A percentile compares a stretch with the other conserved stretches of the same genome.
phyloP scores from a whole-genome alignment of 1,140 invertebrate genomes.

The Wiebesia pumilae region DNA sequence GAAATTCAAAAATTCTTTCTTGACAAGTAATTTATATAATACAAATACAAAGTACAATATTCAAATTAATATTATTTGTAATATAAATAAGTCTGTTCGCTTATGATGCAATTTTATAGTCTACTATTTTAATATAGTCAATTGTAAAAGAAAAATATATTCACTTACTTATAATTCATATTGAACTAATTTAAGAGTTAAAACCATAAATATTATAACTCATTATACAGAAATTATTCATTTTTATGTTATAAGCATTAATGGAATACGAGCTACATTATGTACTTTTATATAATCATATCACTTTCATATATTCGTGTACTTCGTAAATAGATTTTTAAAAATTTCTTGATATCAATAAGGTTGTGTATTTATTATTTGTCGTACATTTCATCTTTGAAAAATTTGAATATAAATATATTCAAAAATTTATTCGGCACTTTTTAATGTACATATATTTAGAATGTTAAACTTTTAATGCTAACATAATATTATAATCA shows the following conservation, averaged over 20 bases:
- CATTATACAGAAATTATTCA: neutral
- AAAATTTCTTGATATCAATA: too few relatives aligned
- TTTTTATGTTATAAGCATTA: neutral
- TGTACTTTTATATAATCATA: neutral
- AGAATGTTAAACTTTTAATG: too few relatives aligned
- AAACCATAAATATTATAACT: neutral
- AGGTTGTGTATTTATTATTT: too few relatives aligned
- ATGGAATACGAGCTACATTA: neutral
- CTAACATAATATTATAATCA: too few relatives aligned
- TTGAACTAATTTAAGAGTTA: neutral
- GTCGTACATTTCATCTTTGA: too few relatives aligned
- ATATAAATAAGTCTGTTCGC: neutral
- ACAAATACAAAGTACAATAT: neutral
- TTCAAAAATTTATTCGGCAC: too few relatives aligned
- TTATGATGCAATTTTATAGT: constrained; percentile 1
- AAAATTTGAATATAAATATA: too few relatives aligned
- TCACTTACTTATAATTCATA: neutral
- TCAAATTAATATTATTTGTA: neutral
- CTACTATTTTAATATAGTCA: neutral
- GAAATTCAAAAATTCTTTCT: neutral
- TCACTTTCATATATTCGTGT: neutral
- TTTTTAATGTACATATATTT: too few relatives aligned
- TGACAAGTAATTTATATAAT: neutral
- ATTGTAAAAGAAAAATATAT: constrained; percentile 1
- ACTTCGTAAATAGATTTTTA: too few relatives aligned